These are phyloP conservation scores for Malacoraja senta DNA, from an alignment of 2,797 vertebrate genomes.

Conservation along the genomic window DNA sequence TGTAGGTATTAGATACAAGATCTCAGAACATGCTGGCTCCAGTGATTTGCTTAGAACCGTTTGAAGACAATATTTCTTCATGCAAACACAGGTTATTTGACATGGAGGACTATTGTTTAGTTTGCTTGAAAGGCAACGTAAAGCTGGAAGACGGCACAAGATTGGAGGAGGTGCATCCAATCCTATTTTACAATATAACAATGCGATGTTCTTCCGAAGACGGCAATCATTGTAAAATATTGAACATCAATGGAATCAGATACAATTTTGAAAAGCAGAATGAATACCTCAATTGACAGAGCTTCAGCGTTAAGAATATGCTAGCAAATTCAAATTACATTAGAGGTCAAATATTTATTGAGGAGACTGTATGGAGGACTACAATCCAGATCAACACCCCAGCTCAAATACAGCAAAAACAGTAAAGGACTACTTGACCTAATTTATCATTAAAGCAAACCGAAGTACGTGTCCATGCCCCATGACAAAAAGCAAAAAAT, in stretches of 20 bases:
- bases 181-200: not conserved
- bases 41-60: too few relatives aligned
- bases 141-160: not conserved
- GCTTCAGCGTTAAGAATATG: not conserved
- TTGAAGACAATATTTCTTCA: too few relatives aligned
- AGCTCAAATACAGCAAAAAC: not conserved
- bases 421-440: not conserved
- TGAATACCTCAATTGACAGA: not conserved
- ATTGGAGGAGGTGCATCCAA: not conserved
- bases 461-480: too few relatives aligned
- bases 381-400: not conserved
- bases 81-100: not conserved
- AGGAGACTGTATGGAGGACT: not conserved
- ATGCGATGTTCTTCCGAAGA: too few relatives aligned
- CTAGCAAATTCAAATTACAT: not conserved
- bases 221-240: not conserved
- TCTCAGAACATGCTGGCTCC: too few relatives aligned
- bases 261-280: not conserved
- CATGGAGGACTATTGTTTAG: not conserved
- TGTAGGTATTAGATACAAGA: not conserved
- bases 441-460: not conserved
- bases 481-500: not conserved
- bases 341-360: not conserved
- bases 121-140: not conserved
- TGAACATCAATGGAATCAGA: not conserved